Evolutionary conservation across 2,888 invertebrate species (phyloP), one percentile per base, ranked within the genome.

Genomic region (Thera britannica): DNA sequence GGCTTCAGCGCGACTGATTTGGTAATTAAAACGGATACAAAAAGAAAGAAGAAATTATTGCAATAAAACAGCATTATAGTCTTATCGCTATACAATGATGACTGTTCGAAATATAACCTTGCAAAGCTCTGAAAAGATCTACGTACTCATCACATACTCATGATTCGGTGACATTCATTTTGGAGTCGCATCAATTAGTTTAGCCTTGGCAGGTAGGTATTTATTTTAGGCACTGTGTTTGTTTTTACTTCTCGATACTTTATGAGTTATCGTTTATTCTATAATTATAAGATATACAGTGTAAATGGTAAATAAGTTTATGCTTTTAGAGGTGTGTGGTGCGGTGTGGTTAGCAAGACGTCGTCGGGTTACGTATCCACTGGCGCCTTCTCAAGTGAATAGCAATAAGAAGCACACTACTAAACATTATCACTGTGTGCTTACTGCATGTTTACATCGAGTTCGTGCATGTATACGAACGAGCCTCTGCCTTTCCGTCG

Each of bases 341-440:
- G 67, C 72, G 68, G 12, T 72, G 58, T 75, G 73, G 71, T 75
- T 72, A 23, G 23, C 23, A 23, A 23, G 23, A 23, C 0, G 74
- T 23, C 54, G 54, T 57, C 57, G 41, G 90, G 89, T 86, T 86
- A 86, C 85, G 86, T 87, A 83, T 87, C 76, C 79, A 77, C 84
- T 80, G 82, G 83, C 82, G 84, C 83, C 88, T 83, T 88, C 86
- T 87, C 83, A 89, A 90, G 86, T 85, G 83, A 89, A 89, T 87
- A 83, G 86, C 86, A 88, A 89, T 87, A 87, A 86, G 77, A 68
- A 74, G 64, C 72, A 74, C 79, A 86, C 84, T 82, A 75, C 66
- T 44, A 44, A 60, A 70, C 68, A 65, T 75, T 80, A 74, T 75
- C 76, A 78, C 84, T 89, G 85, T 87, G 85, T 68, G 79, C 79